Conservation (phyloP, 2,113 vertebrate genomes). For the Phylloscopus trochilus region DNA sequence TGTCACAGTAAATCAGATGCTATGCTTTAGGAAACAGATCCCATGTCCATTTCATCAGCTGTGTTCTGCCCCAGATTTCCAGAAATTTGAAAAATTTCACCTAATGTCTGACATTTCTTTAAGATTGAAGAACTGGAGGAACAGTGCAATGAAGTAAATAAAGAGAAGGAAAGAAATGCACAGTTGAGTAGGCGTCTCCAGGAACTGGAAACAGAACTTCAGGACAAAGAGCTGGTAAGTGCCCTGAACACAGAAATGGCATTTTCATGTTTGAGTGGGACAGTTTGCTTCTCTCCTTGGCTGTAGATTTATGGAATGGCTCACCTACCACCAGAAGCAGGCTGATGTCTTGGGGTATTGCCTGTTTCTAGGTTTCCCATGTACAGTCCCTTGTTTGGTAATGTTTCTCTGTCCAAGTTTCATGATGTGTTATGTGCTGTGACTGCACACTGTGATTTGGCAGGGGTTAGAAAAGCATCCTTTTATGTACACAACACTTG, state of each 20-base stretch:
- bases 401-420: not conserved
- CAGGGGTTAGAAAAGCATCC: not conserved
- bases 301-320: not conserved
- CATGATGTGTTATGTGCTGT: rapidly evolving
- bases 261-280: not conserved
- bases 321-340: not conserved
- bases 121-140: conserved; percentile 90
- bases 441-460: not conserved
- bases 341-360: not conserved
- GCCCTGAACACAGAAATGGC: not conserved
- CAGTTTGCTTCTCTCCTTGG: not conserved
- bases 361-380: not conserved
- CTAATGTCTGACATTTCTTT: conserved; percentile 8
- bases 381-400: not conserved
- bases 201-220: conserved; percentile 86
- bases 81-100: not conserved
- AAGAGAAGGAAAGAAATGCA: conserved; percentile 86
- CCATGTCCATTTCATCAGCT: not conserved
- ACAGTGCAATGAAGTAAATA: conserved; percentile 84
- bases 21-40: not conserved
- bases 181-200: conserved; percentile 83
- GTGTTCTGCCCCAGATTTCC: not conserved
- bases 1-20: not conserved
- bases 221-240: conserved; percentile 90
- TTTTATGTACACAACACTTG: not conserved